These are phyloP conservation scores for Melanophora roralis DNA, from an alignment of 2,888 invertebrate species.

Conservation along the genomic window DNA sequence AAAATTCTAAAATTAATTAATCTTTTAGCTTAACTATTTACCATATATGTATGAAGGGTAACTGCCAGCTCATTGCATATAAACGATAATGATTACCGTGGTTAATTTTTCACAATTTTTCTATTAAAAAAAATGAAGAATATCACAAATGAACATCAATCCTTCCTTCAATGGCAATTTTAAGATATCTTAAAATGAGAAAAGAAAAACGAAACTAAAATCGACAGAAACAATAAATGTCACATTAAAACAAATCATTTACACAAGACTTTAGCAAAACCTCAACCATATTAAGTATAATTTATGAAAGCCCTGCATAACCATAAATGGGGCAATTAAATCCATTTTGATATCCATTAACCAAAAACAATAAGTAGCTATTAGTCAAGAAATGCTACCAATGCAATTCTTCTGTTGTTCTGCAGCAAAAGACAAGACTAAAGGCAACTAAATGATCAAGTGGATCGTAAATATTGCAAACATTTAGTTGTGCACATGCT, in stretches of 20 bases:
- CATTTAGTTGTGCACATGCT: too few relatives aligned
- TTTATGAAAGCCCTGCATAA: conserved; percentile 64
- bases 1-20: conserved; percentile 43
- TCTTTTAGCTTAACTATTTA: conserved; percentile 23
- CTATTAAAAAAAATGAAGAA: conserved; percentile 31
- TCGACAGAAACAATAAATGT: conserved; percentile 55
- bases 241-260: conserved; percentile 62
- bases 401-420: conserved; percentile 31
- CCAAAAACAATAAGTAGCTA: conserved; percentile 63
- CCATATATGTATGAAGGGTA: conserved; percentile 18
- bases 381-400: conserved; percentile 62
- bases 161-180: conserved; percentile 8
- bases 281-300: conserved; percentile 63
- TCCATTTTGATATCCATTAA: conserved; percentile 64
- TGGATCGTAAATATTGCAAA: conserved; percentile 24
- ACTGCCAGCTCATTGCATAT: conserved; percentile 39
- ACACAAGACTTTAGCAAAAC: conserved; percentile 60
- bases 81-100: conserved; percentile 47
- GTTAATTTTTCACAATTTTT: conserved; percentile 40
- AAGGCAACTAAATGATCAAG: conserved; percentile 38
- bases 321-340: conserved; percentile 65
- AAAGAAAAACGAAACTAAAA: conserved; percentile 10
- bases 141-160: conserved; percentile 19
- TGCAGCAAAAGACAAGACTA: not conserved
- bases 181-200: conserved; percentile 32